A percentile compares a stretch with the other conserved stretches of the same genome.
Evolutionary conservation across 2,113 vertebrate genomes (phyloP).

Genomic region (Oreamnos americanus): DNA sequence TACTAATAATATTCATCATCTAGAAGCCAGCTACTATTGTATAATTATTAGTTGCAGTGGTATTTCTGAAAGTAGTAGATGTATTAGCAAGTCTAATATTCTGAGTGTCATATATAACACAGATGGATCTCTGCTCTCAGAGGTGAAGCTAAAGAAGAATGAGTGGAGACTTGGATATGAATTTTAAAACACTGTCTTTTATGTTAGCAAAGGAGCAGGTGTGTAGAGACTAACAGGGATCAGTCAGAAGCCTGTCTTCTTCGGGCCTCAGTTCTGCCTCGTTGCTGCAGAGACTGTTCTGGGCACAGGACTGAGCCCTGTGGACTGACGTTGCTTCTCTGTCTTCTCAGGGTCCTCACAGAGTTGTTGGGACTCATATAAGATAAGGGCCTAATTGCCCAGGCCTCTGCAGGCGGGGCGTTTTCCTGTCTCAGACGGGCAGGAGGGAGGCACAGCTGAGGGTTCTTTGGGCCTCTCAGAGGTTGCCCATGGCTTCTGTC

Average conservation of each 20-base stretch:
- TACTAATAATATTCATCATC: neutral
- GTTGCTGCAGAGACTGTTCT: neutral
- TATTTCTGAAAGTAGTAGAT: neutral
- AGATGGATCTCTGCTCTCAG: neutral
- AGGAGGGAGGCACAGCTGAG: neutral
- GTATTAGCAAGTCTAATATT: neutral
- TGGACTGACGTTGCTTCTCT: neutral
- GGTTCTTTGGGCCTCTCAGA: neutral
- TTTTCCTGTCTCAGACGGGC: neutral
- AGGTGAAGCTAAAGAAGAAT: neutral
- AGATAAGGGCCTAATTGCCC: neutral
- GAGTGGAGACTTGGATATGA: neutral
- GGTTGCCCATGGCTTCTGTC: neutral
- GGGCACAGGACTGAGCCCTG: neutral
- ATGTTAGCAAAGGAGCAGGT: neutral
- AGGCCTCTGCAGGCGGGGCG: neutral
- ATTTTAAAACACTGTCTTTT: neutral
- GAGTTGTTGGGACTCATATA: neutral
- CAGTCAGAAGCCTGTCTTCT: neutral
- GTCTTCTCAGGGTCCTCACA: neutral
- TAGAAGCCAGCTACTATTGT: conserved; percentile 2
- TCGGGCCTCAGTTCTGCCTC: neutral
- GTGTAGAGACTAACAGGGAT: neutral
- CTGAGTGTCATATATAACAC: neutral
- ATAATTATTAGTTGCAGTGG: neutral